Evolutionary conservation across 2,888 invertebrate species (phyloP).

Genomic region (Sepioteuthis lessoniana): DNA sequence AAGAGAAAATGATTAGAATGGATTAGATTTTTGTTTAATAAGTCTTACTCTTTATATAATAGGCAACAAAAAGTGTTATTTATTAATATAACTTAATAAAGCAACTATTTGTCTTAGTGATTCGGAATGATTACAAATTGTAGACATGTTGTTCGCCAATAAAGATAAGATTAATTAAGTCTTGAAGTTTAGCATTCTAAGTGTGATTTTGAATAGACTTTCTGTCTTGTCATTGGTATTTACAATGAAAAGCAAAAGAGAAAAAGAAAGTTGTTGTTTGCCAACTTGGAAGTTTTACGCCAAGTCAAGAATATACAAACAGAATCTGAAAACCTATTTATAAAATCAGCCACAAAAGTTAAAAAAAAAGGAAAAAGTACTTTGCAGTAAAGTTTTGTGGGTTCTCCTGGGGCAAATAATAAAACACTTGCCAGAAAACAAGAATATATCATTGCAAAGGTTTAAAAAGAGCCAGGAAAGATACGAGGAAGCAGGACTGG

Average conservation of each 20-base stretch:
- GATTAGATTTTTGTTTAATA: too few species aligned
- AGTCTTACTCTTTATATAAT: too few species aligned
- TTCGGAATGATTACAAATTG: too few species aligned
- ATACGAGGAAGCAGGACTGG: neutral
- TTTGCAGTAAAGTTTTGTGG: neutral
- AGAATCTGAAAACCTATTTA: neutral
- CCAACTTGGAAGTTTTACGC: neutral
- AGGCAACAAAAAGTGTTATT: too few species aligned
- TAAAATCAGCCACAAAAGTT: neutral
- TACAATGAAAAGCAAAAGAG: neutral
- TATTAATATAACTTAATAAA: too few species aligned
- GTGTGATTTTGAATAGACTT: neutral
- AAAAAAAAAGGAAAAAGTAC: neutral
- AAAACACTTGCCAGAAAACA: neutral
- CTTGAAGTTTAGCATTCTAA: neutral
- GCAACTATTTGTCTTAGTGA: too few species aligned
- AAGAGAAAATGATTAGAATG: too few species aligned
- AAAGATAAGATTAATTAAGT: too few species aligned
- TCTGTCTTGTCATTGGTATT: neutral
- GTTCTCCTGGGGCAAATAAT: neutral
- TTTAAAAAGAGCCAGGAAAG: neutral
- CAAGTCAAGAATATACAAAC: neutral
- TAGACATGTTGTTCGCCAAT: too few species aligned
- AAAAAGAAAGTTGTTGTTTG: neutral
- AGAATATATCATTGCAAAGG: neutral